Percentiles rank a stretch among this genome's conserved stretches.
Evolutionary conservation across 1,140 invertebrate genomes (phyloP).

Genomic region (Bombus superbus): DNA sequence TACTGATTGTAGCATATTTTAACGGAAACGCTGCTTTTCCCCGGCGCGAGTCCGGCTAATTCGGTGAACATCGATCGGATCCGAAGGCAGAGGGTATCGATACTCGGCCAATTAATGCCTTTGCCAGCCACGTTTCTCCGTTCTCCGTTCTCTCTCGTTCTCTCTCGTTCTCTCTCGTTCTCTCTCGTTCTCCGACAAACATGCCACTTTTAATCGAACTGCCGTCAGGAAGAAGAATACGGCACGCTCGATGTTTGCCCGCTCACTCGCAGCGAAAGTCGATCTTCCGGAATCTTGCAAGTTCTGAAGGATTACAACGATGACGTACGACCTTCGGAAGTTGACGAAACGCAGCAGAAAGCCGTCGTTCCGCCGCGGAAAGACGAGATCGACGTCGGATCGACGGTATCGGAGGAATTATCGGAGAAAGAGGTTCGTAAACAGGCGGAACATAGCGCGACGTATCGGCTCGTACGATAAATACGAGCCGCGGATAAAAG

Average conservation of each 20-base stretch:
- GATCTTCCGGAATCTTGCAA: neutral
- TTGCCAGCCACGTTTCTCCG: neutral
- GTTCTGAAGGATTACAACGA: constrained; percentile 35
- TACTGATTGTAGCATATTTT: constrained; percentile 7
- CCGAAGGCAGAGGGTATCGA: neutral
- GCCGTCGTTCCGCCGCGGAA: neutral
- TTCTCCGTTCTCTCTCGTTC: neutral
- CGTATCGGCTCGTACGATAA: neutral
- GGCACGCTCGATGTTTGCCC: constrained; percentile 9
- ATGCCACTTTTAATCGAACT: constrained; percentile 29
- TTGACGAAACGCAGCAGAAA: neutral
- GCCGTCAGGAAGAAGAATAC: constrained; percentile 1
- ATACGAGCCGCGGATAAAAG: neutral
- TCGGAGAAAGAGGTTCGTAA: neutral
- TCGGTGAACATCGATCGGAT: constrained; percentile 11
- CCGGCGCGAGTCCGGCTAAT: neutral
- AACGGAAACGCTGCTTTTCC: neutral
- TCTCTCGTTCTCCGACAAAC: neutral
- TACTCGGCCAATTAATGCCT: neutral
- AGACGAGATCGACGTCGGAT: constrained; percentile 22
- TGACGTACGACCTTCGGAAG: neutral
- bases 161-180: neutral
- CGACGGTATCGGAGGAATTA: neutral
- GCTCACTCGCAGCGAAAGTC: neutral
- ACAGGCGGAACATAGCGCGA: neutral